Evolutionary conservation across 1,140 invertebrate species (phyloP), one percentile per base, ranked within the genome.

Genomic region (Drosophila quadrilineata): DNA sequence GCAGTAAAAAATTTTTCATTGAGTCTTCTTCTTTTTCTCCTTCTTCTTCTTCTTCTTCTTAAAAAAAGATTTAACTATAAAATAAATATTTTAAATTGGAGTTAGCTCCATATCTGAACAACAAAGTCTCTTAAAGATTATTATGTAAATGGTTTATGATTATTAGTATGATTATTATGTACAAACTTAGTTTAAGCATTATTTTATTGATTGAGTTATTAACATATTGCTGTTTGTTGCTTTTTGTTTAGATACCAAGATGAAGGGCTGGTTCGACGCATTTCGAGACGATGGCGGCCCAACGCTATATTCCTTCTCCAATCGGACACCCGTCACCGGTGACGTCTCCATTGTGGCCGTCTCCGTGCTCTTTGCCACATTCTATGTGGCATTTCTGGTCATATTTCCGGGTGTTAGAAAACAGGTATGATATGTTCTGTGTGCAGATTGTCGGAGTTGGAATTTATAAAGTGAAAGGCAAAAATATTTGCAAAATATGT

Each of bases 321-420:
- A 98, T 91, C 92, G 97, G 64, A 99, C 97, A 6, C 94, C 97
- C 3, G 97, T 98, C 68, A 96, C 95, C 8, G 96, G 96, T 2
- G 98, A 99, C 90, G 93, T 97, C 19, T 93, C 94, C 16, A 93
- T 95, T 60, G 94, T 98, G 71, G 94, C 95, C 31, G 93, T 98
- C 46, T 94, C 96, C 48, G 92, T 98, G 35, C 92, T 97, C 35
- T 98, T 98, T 89, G 93, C 94, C 74, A 98, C 97, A 49, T 91
- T 98, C 58, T 98, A 97, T 90, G 90, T 97, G 38, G 97, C 97
- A 21, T 97, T 98, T 90, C 92, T 98, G 60, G 94, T 98, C 75
- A 95, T 99, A 71, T 96, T 98, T 90, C 97, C 97, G 29, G 98
- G 97, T 56, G 96, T 99, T 71, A 92, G 97, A 66, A 98, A 97